Percentiles rank a stretch among this genome's conserved stretches.
These are phyloP conservation scores for Dreissena polymorpha DNA, from an alignment of 1,140 invertebrate species.

Conservation along the genomic window DNA sequence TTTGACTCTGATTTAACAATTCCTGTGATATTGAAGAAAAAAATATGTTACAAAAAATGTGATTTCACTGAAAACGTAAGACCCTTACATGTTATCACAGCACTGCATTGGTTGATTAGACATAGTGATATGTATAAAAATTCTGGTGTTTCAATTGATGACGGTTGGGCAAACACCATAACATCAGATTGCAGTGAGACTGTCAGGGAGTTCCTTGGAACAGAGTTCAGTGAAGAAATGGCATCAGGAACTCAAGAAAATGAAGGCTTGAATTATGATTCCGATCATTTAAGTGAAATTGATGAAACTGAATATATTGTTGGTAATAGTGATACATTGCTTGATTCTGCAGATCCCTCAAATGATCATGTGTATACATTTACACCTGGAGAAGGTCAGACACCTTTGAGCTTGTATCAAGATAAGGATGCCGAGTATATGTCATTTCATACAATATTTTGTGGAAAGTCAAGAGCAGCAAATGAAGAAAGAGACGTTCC, in stretches of 20 bases:
- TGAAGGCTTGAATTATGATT: constrained; percentile 9
- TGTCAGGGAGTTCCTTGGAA: neutral
- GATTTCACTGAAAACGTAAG: neutral
- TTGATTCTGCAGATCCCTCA: constrained; percentile 19
- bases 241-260: constrained; percentile 9
- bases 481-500: constrained; percentile 30
- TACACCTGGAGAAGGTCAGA: constrained; percentile 27
- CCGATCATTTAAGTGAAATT: constrained; percentile 24
- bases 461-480: constrained; percentile 42
- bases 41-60: too few relatives aligned
- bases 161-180: neutral
- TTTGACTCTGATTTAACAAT: neutral
- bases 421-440: constrained; percentile 29
- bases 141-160: neutral
- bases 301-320: neutral
- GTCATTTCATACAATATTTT: constrained; percentile 41
- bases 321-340: constrained; percentile 46
- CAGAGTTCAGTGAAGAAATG: neutral
- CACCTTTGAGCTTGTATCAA: constrained; percentile 30
- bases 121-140: neutral
- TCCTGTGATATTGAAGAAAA: neutral
- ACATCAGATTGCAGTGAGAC: neutral
- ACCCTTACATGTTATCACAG: neutral
- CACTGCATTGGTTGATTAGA: constrained; percentile 6
- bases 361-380: constrained; percentile 13